phyloP scores from a whole-genome alignment of 2,888 invertebrate genomes.

The Pristionchus entomophagus region DNA sequence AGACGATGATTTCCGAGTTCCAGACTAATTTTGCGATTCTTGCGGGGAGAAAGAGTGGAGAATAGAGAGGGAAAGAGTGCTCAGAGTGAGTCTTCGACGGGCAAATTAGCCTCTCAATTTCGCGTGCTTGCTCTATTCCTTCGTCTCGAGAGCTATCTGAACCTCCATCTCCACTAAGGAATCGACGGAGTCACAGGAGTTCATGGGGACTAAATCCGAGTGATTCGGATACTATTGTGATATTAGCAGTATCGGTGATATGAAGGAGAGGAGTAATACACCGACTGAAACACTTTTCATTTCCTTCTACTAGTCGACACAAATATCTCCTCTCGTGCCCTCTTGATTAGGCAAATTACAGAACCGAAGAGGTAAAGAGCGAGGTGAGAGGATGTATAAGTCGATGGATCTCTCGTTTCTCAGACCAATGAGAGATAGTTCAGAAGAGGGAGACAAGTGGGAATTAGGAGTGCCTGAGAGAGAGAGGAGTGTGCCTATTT shows the following conservation, averaged over 20 bases:
- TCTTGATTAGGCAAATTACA: constrained; percentile 21
- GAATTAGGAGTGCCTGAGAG: constrained; percentile 42
- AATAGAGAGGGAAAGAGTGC: constrained; percentile 4
- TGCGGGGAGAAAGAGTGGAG: not conserved
- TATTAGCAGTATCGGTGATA: not conserved
- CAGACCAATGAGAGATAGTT: not conserved
- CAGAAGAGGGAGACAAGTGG: not conserved
- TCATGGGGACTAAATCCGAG: not conserved
- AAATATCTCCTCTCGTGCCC: not conserved
- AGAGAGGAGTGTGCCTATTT: constrained; percentile 2
- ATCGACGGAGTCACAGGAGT: too few relatives aligned
- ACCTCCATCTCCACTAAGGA: not conserved
- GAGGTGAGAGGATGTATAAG: constrained; percentile 19
- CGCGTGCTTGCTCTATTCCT: constrained; percentile 12
- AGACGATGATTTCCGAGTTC: not conserved
- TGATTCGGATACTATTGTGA: not conserved
- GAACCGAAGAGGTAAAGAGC: not conserved
- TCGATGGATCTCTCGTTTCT: not conserved
- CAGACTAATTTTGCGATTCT: not conserved
- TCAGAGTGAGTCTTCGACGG: not conserved
- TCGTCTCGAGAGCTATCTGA: not conserved
- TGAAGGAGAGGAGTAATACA: not conserved
- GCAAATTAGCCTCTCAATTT: constrained; percentile 28
- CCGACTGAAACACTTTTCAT: not conserved
- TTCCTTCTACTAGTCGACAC: not conserved